A percentile compares a stretch with the other conserved stretches of the same genome.
Conservation (phyloP, 2,797 vertebrate species). For the Alectoris magna region DNA sequence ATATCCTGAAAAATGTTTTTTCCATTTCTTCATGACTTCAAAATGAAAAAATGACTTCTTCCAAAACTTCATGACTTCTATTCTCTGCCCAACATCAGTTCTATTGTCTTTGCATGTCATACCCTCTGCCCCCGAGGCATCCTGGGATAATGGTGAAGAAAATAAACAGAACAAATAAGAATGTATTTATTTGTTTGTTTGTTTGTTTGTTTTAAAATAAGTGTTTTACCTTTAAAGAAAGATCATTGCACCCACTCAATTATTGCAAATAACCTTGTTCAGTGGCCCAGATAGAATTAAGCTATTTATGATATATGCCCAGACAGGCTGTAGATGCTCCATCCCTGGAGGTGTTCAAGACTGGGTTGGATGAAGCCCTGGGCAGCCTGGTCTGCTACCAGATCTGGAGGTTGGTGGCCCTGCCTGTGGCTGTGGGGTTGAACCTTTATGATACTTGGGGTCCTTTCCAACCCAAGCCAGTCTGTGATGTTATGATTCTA, state of each 20-base stretch:
- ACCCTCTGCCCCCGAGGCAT: neutral
- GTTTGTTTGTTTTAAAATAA: neutral
- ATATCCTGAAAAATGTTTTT: neutral
- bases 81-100: neutral
- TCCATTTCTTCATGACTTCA: too few relatives aligned
- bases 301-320: too few relatives aligned
- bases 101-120: neutral
- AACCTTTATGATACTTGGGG: too few relatives aligned
- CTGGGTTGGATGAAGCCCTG: too few relatives aligned
- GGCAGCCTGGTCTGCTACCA: too few relatives aligned
- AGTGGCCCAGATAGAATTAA: neutral
- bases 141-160: neutral
- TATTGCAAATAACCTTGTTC: neutral
- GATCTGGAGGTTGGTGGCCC: too few relatives aligned
- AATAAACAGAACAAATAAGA: neutral
- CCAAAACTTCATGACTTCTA: fast-evolving
- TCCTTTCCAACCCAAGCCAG: too few relatives aligned
- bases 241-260: neutral
- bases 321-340: too few relatives aligned
- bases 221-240: neutral
- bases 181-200: too few relatives aligned
- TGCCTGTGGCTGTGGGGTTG: too few relatives aligned
- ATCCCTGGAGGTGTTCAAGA: too few relatives aligned
- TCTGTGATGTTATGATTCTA: neutral
- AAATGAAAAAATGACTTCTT: neutral